Evolutionary conservation across 2,888 invertebrate genomes (phyloP).

Genomic region (Biston betularia): DNA sequence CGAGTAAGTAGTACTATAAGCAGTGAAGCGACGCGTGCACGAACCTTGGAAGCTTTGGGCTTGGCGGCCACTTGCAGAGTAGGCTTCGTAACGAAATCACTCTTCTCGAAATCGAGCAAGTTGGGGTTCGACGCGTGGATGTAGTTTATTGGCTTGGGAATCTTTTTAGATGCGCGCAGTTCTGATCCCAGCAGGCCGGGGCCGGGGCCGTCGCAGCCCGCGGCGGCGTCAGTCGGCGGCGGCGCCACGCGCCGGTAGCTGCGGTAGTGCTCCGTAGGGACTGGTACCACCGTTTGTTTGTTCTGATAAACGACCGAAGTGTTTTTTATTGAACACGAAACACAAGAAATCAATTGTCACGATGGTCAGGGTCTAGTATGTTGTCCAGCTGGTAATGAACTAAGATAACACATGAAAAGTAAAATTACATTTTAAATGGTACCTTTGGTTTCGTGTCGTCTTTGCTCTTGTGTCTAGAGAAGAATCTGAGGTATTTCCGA

Average conservation of each 20-base stretch:
- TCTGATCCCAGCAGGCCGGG: conserved; percentile 27
- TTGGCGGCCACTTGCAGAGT: conserved; percentile 63
- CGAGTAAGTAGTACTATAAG: too few relatives aligned
- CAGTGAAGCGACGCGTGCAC: background rate
- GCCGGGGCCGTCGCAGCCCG: conserved; percentile 33
- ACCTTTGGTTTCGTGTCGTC: conserved; percentile 79
- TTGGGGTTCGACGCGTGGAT: conserved; percentile 91
- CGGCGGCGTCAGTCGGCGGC: conserved; percentile 41
- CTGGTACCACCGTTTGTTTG: conserved; percentile 84
- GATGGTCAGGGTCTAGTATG: too few relatives aligned
- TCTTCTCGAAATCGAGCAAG: conserved; percentile 87
- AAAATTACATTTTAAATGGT: background rate
- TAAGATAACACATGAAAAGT: background rate
- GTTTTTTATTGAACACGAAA: too few relatives aligned
- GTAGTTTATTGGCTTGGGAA: conserved; percentile 86
- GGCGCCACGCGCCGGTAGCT: conserved; percentile 89
- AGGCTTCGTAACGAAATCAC: conserved; percentile 66
- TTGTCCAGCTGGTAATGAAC: too few relatives aligned
- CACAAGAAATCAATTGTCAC: too few relatives aligned
- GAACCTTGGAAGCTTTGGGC: conserved; percentile 53
- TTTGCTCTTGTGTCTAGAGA: conserved; percentile 75
- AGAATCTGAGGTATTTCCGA: conserved; percentile 88
- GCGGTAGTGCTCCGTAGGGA: conserved; percentile 92
- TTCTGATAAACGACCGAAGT: conserved; percentile 48
- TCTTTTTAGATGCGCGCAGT: conserved; percentile 52